Percentiles rank a stretch among this genome's conserved stretches.
Conservation (phyloP, 92 coral and sea anemone genomes). For the Porites rus region DNA sequence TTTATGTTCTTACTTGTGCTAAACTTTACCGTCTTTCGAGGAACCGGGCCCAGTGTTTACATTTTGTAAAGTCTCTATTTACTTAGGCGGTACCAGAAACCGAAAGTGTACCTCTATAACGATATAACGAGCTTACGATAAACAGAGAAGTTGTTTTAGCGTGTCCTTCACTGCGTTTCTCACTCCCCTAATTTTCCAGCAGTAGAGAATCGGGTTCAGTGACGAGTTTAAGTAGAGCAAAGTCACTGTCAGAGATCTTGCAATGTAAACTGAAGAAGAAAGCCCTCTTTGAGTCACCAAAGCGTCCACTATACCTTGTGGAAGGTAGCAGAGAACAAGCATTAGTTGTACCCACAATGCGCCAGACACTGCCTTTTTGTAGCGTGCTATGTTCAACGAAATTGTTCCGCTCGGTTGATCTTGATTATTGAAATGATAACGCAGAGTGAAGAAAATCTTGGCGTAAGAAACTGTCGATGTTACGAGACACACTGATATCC, state of each 20-base stretch:
- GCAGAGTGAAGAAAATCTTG: background rate
- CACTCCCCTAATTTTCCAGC: background rate
- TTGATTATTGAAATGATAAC: background rate
- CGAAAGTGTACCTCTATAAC: no score
- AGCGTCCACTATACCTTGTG: background rate
- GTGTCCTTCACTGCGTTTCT: background rate
- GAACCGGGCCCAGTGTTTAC: no score
- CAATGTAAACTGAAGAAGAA: background rate
- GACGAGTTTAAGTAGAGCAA: background rate
- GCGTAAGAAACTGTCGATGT: background rate
- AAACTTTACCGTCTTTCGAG: no score
- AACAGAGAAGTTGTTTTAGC: background rate
- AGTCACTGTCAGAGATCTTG: background rate
- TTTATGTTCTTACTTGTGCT: no score
- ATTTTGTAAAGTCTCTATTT: no score
- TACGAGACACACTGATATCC: background rate
- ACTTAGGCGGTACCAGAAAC: no score
- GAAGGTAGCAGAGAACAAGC: background rate
- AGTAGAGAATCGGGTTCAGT: background rate
- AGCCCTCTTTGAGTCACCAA: background rate
- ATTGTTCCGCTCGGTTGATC: background rate
- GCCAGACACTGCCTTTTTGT: background rate
- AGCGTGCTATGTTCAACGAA: conserved; percentile 18
- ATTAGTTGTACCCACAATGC: conserved; percentile 1
- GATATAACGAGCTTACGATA: background rate